These are phyloP conservation scores for Balaeniceps rex DNA, from an alignment of 2,113 vertebrate genomes.

Conservation along the genomic window DNA sequence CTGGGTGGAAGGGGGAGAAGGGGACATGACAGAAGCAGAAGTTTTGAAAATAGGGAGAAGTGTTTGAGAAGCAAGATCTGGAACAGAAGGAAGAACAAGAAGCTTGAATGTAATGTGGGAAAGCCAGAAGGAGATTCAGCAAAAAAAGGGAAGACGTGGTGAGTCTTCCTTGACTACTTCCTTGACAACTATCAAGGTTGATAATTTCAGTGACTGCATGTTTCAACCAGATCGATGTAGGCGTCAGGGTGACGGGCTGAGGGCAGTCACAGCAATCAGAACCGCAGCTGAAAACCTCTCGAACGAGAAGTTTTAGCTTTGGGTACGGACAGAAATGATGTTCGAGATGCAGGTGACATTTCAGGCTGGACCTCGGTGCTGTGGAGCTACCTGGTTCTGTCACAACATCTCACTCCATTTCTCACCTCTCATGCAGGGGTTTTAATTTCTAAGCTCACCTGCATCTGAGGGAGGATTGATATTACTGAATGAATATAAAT, in stretches of 20 bases:
- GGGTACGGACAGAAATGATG: background rate
- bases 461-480: background rate
- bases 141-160: background rate
- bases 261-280: background rate
- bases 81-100: background rate
- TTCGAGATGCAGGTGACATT: fast-evolving
- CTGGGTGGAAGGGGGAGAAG: background rate
- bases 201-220: too few species aligned
- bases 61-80: background rate
- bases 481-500: background rate
- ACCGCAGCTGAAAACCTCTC: background rate
- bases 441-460: background rate
- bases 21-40: background rate
- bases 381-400: background rate
- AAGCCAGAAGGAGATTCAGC: background rate
- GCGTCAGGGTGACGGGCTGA: background rate
- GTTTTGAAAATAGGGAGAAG: background rate
- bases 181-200: background rate
- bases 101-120: background rate
- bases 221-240: background rate
- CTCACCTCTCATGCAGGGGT: background rate
- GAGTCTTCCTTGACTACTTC: background rate
- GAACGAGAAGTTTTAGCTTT: background rate
- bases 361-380: background rate
- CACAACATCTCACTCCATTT: background rate